phyloP scores from a whole-genome alignment of 2,888 invertebrate species.

The Mythimna pallens region DNA sequence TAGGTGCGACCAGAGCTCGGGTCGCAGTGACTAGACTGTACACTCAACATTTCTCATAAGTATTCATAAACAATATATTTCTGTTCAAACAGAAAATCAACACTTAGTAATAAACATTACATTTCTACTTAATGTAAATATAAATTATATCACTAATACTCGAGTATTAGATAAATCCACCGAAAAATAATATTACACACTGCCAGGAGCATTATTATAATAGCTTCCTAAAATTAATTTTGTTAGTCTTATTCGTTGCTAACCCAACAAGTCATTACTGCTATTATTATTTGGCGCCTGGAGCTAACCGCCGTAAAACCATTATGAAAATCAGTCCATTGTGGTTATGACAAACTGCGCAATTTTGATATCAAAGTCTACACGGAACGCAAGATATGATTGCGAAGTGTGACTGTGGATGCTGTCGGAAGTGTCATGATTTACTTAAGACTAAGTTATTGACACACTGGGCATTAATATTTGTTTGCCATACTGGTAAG shows the following conservation, averaged over 20 bases:
- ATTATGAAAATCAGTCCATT: constrained; percentile 71
- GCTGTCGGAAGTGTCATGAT: constrained; percentile 24
- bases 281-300: constrained; percentile 72
- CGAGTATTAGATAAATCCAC: constrained; percentile 90
- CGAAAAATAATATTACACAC: constrained; percentile 88
- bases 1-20: constrained; percentile 86
- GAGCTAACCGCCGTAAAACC: constrained; percentile 75
- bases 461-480: constrained; percentile 18
- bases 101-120: constrained; percentile 88
- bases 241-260: constrained; percentile 88
- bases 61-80: constrained; percentile 87
- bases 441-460: constrained; percentile 22
- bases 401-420: constrained; percentile 55
- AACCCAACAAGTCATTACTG: constrained; percentile 77
- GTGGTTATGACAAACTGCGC: constrained; percentile 53
- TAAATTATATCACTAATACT: constrained; percentile 89
- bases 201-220: constrained; percentile 83
- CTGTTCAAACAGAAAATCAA: constrained; percentile 89
- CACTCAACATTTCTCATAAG: constrained; percentile 88
- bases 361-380: constrained; percentile 45
- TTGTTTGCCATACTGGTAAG: constrained; percentile 64
- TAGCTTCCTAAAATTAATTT: constrained; percentile 84
- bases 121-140: constrained; percentile 88
- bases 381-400: constrained; percentile 43
- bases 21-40: constrained; percentile 89